Evolutionary conservation across 1,140 invertebrate genomes (phyloP).

Genomic region (Ylistrum balloti): DNA sequence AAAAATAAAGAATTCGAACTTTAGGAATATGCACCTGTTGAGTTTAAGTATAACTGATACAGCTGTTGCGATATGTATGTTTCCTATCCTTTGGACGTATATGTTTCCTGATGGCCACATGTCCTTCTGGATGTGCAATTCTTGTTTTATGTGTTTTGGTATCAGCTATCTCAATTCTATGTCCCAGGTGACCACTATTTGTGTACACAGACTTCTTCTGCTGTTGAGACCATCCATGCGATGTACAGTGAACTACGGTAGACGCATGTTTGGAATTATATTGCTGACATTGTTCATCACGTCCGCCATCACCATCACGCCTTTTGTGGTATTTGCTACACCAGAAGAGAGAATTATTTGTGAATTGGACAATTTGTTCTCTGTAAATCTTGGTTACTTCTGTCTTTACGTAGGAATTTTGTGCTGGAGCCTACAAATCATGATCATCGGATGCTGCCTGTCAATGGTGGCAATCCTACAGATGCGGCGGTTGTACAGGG

Average conservation of each 20-base stretch:
- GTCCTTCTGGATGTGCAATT: background rate
- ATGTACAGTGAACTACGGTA: background rate
- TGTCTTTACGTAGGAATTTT: background rate
- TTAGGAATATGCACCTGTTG: background rate
- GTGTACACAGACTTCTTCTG: background rate
- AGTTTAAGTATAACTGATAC: background rate
- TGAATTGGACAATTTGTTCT: background rate
- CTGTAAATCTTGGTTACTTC: background rate
- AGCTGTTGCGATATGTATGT: background rate
- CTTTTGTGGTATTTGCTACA: slow-evolving; percentile 13
- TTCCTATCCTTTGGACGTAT: background rate
- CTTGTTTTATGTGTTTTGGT: background rate
- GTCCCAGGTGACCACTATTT: background rate
- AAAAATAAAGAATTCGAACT: slow-evolving; percentile 7
- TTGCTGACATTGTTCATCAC: background rate
- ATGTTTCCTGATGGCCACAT: background rate
- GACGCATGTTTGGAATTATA: slow-evolving; percentile 6
- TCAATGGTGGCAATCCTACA: background rate
- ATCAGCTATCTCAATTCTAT: background rate
- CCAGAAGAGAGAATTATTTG: background rate
- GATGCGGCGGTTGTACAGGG: background rate
- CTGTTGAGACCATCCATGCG: background rate
- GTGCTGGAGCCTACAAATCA: background rate
- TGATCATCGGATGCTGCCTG: background rate
- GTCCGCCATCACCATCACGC: background rate